Percentiles rank a stretch among this genome's conserved stretches.
Evolutionary conservation across 2,113 vertebrate species (phyloP).

Genomic region (Phainopepla nitens): DNA sequence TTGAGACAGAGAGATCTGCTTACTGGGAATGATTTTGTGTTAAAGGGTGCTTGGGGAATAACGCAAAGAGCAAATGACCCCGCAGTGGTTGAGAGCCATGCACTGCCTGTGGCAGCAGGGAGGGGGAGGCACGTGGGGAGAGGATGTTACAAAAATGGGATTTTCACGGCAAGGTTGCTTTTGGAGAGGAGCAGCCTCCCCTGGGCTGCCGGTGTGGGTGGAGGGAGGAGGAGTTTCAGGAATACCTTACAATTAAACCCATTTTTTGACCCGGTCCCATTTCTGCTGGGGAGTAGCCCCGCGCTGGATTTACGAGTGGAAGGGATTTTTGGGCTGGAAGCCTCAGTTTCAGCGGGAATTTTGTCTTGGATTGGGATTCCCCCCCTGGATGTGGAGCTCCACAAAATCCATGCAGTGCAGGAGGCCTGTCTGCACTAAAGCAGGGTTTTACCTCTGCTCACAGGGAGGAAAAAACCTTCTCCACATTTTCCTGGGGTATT

Average conservation of each 20-base stretch:
- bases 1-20: neutral
- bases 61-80: neutral
- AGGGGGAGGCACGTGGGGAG: neutral
- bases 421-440: neutral
- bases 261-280: fast-evolving
- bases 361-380: neutral
- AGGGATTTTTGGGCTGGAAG: neutral
- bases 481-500: neutral
- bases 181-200: neutral
- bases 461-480: neutral
- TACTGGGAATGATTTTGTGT: neutral
- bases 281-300: neutral
- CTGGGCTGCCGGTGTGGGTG: neutral
- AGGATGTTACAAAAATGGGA: neutral
- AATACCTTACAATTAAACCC: neutral
- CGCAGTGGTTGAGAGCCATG: neutral
- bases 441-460: neutral
- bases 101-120: neutral
- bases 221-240: neutral
- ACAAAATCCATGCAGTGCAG: fast-evolving
- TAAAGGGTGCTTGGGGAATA: conserved; percentile 7
- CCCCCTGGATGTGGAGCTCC: neutral
- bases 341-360: fast-evolving
- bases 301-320: fast-evolving
- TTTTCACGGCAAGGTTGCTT: neutral